Percentiles rank a stretch among this genome's conserved stretches.
phyloP scores from a whole-genome alignment of 2,797 vertebrate genomes.

The Avahi laniger region DNA sequence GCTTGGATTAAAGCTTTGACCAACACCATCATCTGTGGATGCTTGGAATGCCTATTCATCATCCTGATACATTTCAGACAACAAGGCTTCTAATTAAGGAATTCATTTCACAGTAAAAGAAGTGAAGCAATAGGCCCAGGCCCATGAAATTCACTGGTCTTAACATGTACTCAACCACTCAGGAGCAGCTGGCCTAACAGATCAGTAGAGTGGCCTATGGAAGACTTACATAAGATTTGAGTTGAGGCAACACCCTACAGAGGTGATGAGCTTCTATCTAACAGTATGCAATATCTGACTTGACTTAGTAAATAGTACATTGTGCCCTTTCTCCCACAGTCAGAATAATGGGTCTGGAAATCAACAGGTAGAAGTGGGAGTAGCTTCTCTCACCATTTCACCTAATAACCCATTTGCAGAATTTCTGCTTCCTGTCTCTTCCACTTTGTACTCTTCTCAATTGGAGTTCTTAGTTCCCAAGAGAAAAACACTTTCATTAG shows the following conservation, averaged over 20 bases:
- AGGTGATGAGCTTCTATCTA: not conserved
- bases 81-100: not conserved
- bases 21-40: not conserved
- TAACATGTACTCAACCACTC: not conserved
- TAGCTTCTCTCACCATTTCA: not conserved
- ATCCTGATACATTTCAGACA: not conserved
- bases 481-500: not conserved
- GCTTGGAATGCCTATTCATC: not conserved
- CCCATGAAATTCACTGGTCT: not conserved
- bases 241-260: not conserved
- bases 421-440: not conserved
- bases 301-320: not conserved
- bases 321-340: not conserved
- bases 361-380: not conserved
- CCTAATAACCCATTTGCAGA: not conserved
- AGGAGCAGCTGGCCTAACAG: not conserved
- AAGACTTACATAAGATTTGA: not conserved
- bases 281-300: not conserved
- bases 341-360: not conserved
- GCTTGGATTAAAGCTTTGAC: not conserved
- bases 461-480: not conserved
- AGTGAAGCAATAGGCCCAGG: not conserved
- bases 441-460: not conserved
- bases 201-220: not conserved
- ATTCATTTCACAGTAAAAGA: constrained; percentile 3